Evolutionary conservation across 2,113 vertebrate genomes (phyloP).

Genomic region (Ginglymostoma cirratum): DNA sequence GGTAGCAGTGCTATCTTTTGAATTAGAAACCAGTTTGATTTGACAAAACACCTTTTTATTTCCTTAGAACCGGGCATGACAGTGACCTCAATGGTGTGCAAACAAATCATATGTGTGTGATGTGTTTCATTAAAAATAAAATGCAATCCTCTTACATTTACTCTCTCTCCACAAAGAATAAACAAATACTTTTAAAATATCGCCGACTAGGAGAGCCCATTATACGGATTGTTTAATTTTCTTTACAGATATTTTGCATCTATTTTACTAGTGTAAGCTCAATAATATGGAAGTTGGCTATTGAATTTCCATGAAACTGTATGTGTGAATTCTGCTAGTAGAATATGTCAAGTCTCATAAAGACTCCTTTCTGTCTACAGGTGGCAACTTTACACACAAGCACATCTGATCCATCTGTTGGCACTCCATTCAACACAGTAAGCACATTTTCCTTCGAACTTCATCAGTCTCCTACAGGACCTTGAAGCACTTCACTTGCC

Average conservation of each 20-base stretch:
- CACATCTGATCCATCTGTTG: conserved; percentile 52
- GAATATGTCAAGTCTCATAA: not conserved
- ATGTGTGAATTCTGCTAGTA: not conserved
- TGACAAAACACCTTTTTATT: not conserved
- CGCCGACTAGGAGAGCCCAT: not conserved
- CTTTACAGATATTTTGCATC: not conserved
- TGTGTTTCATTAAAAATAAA: not conserved
- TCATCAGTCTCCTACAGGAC: conserved; percentile 49
- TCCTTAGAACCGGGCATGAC: not conserved
- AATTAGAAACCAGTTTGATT: not conserved
- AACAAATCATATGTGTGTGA: not conserved
- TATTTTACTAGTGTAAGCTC: not conserved
- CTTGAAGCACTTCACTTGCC: conserved; percentile 49
- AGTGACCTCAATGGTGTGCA: not conserved
- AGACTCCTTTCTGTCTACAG: not conserved
- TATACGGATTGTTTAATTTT: not conserved
- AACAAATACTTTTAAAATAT: not conserved
- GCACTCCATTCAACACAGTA: conserved; percentile 47
- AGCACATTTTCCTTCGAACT: conserved; percentile 45
- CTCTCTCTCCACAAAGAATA: not conserved
- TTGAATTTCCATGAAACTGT: not conserved
- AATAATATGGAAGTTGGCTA: not conserved
- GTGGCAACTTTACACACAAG: conserved; percentile 35
- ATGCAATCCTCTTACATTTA: not conserved
- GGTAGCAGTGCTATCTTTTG: not conserved